phyloP scores from a whole-genome alignment of 1,140 invertebrate species.

The Lanistes nyassanus region DNA sequence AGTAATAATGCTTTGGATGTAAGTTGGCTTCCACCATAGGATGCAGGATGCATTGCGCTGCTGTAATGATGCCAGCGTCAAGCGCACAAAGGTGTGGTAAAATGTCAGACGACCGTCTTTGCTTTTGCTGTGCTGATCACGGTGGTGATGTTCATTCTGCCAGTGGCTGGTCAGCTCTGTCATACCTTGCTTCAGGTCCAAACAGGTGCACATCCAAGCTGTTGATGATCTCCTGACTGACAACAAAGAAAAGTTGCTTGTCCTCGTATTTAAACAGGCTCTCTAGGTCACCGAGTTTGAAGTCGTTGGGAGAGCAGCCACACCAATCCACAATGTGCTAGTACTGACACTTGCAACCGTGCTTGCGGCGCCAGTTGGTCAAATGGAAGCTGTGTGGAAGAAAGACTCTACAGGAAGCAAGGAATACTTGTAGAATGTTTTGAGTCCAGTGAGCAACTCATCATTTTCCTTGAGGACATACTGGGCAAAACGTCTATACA shows the following conservation, averaged over 20 bases:
- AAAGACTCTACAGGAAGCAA: too few relatives aligned
- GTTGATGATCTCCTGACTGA: slow-evolving; percentile 90
- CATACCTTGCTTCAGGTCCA: slow-evolving; percentile 50
- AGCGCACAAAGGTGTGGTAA: too few relatives aligned
- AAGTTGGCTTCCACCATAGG: slow-evolving; percentile 75
- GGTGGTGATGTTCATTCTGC: slow-evolving; percentile 88
- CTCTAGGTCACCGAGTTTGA: slow-evolving; percentile 79
- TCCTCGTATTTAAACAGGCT: slow-evolving; percentile 74
- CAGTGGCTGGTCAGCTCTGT: slow-evolving; percentile 79
- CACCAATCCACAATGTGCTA: slow-evolving; percentile 99
- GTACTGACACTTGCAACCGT: slow-evolving; percentile 95
- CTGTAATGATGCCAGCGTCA: slow-evolving; percentile 28
- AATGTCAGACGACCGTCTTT: slow-evolving; percentile 81
- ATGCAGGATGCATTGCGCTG: slow-evolving; percentile 64
- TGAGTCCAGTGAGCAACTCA: slow-evolving; percentile 80
- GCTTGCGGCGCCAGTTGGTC: slow-evolving; percentile 97
- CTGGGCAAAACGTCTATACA: slow-evolving; percentile 89
- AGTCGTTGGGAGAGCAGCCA: slow-evolving; percentile 98
- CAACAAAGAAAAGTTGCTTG: slow-evolving; percentile 87
- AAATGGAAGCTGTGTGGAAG: slow-evolving; percentile 95
- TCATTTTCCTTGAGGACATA: slow-evolving; percentile 75
- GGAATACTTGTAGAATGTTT: slow-evolving; percentile 86
- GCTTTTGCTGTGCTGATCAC: slow-evolving; percentile 76
- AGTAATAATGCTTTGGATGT: slow-evolving; percentile 69
- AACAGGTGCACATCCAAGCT: slow-evolving; percentile 75